Percentiles rank a stretch among this genome's conserved stretches.
phyloP scores from a whole-genome alignment of 2,797 vertebrate species.

The Coracias cyanogaster region DNA sequence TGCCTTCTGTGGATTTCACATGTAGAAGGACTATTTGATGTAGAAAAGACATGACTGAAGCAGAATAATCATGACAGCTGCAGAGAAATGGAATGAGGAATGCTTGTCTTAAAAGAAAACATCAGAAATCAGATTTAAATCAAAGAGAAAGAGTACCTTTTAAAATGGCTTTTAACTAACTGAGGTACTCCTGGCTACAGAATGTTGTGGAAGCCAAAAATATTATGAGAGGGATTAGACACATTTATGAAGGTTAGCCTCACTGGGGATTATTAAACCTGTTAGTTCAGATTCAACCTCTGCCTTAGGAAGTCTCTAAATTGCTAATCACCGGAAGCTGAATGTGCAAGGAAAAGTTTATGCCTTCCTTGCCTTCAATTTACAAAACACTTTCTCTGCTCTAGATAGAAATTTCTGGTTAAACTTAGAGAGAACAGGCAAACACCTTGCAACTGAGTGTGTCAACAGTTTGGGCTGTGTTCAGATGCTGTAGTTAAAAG shows the following conservation, averaged over 20 bases:
- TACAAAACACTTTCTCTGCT: neutral
- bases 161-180: neutral
- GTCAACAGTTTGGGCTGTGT: neutral
- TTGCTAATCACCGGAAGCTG: neutral
- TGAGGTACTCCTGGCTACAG: neutral
- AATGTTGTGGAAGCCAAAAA: neutral
- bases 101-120: neutral
- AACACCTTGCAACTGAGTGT: neutral
- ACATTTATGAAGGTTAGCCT: neutral
- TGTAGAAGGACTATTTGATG: neutral
- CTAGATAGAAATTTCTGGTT: neutral
- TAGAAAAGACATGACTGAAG: neutral
- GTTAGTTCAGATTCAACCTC: neutral
- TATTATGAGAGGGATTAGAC: neutral
- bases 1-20: neutral
- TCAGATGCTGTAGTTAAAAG: neutral
- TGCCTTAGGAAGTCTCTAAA: neutral
- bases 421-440: neutral
- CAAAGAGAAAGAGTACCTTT: neutral
- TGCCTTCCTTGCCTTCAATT: neutral
- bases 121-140: neutral
- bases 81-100: neutral
- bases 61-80: neutral
- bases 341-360: neutral
- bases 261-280: neutral